Percentiles rank a stretch among this genome's conserved stretches.
Conservation (phyloP, 2,113 vertebrate genomes). For the Sisor rabdophorus region DNA sequence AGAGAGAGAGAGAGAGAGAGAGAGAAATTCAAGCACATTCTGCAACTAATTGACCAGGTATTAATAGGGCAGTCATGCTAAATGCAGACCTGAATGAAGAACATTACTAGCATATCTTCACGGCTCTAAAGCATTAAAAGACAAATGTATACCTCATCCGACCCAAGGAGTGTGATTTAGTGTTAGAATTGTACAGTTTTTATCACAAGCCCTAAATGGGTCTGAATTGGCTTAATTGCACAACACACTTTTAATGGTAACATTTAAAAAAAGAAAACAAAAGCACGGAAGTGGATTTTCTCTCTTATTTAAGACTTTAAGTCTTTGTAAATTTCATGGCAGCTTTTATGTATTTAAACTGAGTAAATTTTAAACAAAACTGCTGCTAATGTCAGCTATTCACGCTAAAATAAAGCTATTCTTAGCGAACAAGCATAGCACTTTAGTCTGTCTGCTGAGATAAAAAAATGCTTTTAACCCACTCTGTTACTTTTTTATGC, state of each 20-base stretch:
- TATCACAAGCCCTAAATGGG: conserved; percentile 52
- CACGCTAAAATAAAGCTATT: neutral
- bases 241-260: conserved; percentile 45
- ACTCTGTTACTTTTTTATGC: neutral
- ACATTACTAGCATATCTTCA: conserved; percentile 38
- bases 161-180: conserved; percentile 37
- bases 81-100: neutral
- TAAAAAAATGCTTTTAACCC: neutral
- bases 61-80: neutral
- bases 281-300: conserved; percentile 3
- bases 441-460: neutral
- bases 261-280: conserved; percentile 15
- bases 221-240: conserved; percentile 53
- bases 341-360: neutral
- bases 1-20: neutral
- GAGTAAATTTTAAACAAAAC: neutral
- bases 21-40: neutral
- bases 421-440: neutral
- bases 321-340: neutral
- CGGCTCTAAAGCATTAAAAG: neutral
- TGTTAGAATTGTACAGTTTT: conserved; percentile 31
- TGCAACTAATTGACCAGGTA: neutral
- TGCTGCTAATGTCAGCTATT: neutral
- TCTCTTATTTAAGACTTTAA: conserved; percentile 7
- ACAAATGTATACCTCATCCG: conserved; percentile 26